Percentiles rank a stretch among this genome's conserved stretches.
Evolutionary conservation across 2,113 vertebrate species (phyloP).

Genomic region (Octodon degus): DNA sequence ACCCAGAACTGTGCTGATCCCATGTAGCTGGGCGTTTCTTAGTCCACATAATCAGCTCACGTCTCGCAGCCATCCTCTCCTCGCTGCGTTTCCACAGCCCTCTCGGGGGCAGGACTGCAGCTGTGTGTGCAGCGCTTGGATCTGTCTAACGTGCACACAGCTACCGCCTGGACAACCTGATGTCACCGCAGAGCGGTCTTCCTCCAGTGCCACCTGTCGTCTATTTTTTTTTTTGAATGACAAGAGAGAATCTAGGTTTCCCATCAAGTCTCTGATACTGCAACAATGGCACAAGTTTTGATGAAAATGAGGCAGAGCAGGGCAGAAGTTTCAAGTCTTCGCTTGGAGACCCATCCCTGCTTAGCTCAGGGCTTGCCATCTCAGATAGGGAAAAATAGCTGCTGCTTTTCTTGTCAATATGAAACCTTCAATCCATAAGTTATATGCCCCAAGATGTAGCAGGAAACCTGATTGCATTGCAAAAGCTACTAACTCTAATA

Average conservation of each 20-base stretch:
- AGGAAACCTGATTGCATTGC: neutral
- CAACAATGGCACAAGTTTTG: neutral
- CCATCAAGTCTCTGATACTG: neutral
- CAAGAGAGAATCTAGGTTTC: constrained; percentile 27
- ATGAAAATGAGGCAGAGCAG: neutral
- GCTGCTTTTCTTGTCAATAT: neutral
- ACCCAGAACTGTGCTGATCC: neutral
- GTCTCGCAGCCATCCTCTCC: neutral
- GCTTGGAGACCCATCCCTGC: neutral
- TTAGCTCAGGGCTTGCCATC: neutral
- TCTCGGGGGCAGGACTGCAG: neutral
- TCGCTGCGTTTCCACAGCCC: neutral
- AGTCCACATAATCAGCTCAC: neutral
- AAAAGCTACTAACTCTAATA: neutral
- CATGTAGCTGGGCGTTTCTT: neutral
- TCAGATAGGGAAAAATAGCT: neutral
- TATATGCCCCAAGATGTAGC: neutral
- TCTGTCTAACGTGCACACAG: neutral
- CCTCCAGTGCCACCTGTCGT: neutral
- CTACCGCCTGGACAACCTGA: neutral
- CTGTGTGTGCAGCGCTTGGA: neutral
- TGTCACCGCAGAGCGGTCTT: neutral
- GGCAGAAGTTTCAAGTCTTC: neutral
- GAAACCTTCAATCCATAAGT: neutral
- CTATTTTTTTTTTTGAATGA: constrained; percentile 38